Conservation (phyloP, 2,113 vertebrate species). For the Carettochelys insculpta region DNA sequence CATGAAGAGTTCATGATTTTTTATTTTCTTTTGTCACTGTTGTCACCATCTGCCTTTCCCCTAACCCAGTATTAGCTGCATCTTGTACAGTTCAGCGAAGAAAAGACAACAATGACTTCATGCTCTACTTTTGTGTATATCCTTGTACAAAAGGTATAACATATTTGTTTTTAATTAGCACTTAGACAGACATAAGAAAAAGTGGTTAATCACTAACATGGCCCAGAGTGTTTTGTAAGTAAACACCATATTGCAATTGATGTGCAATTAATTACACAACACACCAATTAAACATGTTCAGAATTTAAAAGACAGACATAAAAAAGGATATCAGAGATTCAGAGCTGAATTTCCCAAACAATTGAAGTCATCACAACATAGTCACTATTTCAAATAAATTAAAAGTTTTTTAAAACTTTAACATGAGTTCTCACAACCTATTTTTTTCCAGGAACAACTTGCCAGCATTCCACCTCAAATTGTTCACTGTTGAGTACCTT, state of each 20-base stretch:
- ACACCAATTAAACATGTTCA: slow-evolving; percentile 24
- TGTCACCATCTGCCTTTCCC: neutral
- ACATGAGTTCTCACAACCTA: neutral
- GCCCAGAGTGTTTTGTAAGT: slow-evolving; percentile 56
- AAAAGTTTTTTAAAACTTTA: neutral
- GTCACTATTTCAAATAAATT: neutral
- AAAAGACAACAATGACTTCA: neutral
- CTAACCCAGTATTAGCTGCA: neutral
- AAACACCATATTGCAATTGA: slow-evolving; percentile 50
- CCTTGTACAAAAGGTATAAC: neutral
- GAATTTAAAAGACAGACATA: slow-evolving; percentile 8
- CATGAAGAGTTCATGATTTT: neutral
- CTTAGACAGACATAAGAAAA: slow-evolving; percentile 37
- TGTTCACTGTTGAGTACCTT: neutral
- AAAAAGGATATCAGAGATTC: neutral
- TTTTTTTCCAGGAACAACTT: neutral
- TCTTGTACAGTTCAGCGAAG: neutral
- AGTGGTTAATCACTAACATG: slow-evolving; percentile 10
- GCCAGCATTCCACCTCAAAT: neutral
- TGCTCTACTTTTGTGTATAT: neutral
- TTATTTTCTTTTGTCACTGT: neutral
- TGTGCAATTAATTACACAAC: slow-evolving; percentile 38
- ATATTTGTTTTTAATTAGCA: slow-evolving; percentile 47
- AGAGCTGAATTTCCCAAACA: slow-evolving; percentile 5
- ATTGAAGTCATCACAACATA: neutral